phyloP scores from a whole-genome alignment of 2,113 vertebrate species.

The Catagonus wagneri region DNA sequence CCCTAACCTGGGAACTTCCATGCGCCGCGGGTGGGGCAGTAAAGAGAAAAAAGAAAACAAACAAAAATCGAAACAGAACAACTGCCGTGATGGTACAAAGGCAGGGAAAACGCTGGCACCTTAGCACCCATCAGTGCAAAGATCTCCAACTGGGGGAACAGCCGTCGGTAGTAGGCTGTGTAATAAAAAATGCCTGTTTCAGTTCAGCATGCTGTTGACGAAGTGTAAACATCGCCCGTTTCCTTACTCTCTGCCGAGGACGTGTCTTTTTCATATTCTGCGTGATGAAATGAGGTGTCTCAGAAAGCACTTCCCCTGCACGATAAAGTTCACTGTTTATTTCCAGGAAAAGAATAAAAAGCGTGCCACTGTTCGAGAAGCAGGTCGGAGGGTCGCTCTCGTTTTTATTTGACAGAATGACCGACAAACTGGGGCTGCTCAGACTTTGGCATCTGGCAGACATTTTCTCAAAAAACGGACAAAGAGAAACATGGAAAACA shows the following conservation, averaged over 20 bases:
- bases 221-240: rapidly evolving
- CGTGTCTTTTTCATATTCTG: not conserved
- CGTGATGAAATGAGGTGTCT: not conserved
- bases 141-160: rapidly evolving
- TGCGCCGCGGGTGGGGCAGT: no score
- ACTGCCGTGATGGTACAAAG: rapidly evolving
- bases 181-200: not conserved
- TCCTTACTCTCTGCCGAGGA: not conserved
- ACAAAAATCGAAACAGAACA: no score
- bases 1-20: no score
- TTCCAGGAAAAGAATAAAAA: not conserved
- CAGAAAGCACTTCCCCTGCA: no score
- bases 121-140: rapidly evolving
- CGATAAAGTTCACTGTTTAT: not conserved
- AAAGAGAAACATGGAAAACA: not conserved
- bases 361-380: rapidly evolving
- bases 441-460: rapidly evolving
- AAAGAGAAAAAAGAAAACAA: no score
- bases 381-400: rapidly evolving
- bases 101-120: rapidly evolving
- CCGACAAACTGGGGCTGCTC: rapidly evolving
- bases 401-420: not conserved
- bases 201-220: not conserved
- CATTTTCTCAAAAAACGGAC: not conserved
- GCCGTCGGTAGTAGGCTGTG: rapidly evolving